Conservation (phyloP, 37 sponge, comb jelly and placozoan genomes). For the Crambe crambe region DNA sequence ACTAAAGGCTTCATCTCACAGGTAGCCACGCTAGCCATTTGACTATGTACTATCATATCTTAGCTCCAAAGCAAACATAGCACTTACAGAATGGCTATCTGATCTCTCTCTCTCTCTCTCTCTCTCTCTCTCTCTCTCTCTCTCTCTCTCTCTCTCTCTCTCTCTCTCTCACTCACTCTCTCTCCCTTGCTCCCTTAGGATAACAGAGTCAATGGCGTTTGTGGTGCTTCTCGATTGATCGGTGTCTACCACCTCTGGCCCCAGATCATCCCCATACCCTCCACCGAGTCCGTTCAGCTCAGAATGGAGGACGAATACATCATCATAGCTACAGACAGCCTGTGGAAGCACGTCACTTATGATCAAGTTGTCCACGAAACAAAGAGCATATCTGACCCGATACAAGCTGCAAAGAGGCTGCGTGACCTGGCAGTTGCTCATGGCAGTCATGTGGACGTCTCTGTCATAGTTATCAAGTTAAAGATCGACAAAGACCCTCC, state of each 20-base stretch:
- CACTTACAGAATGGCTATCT: too few relatives aligned
- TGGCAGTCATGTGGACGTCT: conserved; percentile 64
- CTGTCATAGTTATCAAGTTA: conserved; percentile 70
- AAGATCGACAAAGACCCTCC: neutral
- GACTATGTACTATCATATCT: too few relatives aligned
- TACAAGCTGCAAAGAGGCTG: conserved; percentile 62
- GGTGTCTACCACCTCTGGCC: conserved; percentile 83
- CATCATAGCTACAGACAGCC: conserved; percentile 68
- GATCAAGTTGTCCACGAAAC: conserved; percentile 42
- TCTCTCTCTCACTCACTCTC: too few relatives aligned
- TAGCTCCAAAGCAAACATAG: too few relatives aligned
- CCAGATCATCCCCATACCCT: conserved; percentile 77
- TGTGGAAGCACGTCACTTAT: conserved; percentile 70
- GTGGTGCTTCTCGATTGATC: conserved; percentile 57
- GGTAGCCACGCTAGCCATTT: too few relatives aligned
- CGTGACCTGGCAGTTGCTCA: conserved; percentile 76
- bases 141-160: too few relatives aligned
- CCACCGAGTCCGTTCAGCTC: conserved; percentile 56
- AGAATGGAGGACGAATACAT: conserved; percentile 56
- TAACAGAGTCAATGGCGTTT: conserved; percentile 51
- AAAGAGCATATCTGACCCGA: conserved; percentile 21
- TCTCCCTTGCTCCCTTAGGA: too few relatives aligned
- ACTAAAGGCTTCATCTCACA: conserved; percentile 74
- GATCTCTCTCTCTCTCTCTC: too few relatives aligned
- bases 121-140: too few relatives aligned